phyloP scores from a whole-genome alignment of 1,140 invertebrate genomes.

The Scylla paramamosain region DNA sequence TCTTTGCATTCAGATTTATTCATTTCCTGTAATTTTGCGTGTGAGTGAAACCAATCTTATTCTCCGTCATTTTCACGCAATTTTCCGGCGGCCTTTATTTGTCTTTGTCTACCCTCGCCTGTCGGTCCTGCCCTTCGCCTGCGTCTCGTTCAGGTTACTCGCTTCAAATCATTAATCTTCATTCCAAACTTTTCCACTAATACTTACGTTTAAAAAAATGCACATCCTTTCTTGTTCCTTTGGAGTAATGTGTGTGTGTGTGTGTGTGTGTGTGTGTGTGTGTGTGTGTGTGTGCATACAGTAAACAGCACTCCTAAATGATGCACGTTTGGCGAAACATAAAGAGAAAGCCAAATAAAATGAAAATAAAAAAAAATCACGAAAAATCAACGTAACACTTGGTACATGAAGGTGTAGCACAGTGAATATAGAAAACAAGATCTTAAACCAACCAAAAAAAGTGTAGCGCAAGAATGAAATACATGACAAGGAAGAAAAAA shows the following conservation, averaged over 20 bases:
- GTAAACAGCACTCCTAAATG: not conserved
- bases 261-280: conserved; percentile 49
- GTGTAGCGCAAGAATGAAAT: not conserved
- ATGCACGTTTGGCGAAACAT: not conserved
- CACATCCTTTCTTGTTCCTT: not conserved
- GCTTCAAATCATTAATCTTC: not conserved
- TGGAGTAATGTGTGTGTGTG: conserved; percentile 36
- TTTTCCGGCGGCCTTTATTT: not conserved
- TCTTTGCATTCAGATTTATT: not conserved
- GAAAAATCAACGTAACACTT: not conserved
- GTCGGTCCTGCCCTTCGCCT: not conserved
- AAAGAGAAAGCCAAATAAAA: not conserved
- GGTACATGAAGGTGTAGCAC: no score
- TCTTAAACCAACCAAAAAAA: not conserved
- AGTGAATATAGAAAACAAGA: not conserved
- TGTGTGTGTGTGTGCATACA: conserved; percentile 46
- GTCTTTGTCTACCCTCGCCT: not conserved
- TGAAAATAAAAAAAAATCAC: not conserved
- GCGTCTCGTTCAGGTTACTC: not conserved
- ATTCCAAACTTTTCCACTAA: not conserved
- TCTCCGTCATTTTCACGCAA: not conserved
- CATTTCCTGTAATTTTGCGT: not conserved
- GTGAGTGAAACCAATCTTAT: not conserved
- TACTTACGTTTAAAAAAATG: not conserved
- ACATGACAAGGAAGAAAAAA: not conserved